Conservation (phyloP, 2,888 invertebrate genomes). For the Epistrophe eligans region DNA sequence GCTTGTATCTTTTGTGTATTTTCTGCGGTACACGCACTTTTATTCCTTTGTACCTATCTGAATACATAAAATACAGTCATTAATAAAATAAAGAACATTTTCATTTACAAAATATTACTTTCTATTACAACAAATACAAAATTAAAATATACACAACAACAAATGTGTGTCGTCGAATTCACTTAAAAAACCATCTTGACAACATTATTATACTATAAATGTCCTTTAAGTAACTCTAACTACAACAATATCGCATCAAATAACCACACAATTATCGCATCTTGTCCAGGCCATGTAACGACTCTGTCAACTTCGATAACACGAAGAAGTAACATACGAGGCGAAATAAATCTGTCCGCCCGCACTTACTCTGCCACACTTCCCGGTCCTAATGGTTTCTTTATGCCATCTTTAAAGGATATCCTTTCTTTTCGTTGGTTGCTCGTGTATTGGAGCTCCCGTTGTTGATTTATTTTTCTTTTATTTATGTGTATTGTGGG, state of each 20-base stretch:
- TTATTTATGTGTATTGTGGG: conserved; percentile 62
- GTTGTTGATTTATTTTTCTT: conserved; percentile 61
- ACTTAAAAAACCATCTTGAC: conserved; percentile 23
- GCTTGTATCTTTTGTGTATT: not conserved
- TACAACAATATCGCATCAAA: conserved; percentile 22
- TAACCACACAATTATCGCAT: conserved; percentile 64
- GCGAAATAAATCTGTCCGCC: conserved; percentile 68
- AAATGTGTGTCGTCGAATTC: conserved; percentile 7
- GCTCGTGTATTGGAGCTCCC: conserved; percentile 13
- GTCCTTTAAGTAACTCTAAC: conserved; percentile 43
- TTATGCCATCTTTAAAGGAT: conserved; percentile 55
- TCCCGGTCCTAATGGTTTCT: conserved; percentile 60
- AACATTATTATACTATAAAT: conserved; percentile 20
- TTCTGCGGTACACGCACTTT: not conserved
- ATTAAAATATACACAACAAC: not conserved
- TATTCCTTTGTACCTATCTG: not conserved
- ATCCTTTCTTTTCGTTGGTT: conserved; percentile 46
- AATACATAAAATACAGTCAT: conserved; percentile 2
- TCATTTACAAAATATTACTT: too few relatives aligned
- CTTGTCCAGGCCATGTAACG: conserved; percentile 40
- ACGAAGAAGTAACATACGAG: conserved; percentile 52
- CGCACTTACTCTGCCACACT: conserved; percentile 63
- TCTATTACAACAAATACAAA: not conserved
- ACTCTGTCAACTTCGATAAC: conserved; percentile 45
- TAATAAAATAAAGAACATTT: not conserved